These are phyloP conservation scores for Coelopa frigida DNA, from an alignment of 1,140 invertebrate genomes.

Conservation along the genomic window DNA sequence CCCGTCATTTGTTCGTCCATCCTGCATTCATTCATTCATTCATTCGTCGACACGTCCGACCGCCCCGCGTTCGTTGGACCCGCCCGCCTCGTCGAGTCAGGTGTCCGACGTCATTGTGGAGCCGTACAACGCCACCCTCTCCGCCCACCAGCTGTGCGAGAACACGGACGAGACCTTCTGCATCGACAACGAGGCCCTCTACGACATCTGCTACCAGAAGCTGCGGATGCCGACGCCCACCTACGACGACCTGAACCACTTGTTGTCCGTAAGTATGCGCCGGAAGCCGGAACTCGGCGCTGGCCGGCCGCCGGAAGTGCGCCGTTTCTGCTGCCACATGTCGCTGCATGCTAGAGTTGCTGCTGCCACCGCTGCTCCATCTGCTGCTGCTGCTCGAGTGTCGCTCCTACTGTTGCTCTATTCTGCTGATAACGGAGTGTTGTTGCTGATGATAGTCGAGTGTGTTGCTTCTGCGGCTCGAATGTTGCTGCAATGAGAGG, in stretches of 20 bases:
- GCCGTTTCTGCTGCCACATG: too few species aligned
- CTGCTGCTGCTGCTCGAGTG: too few species aligned
- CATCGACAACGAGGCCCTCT: slow-evolving; percentile 61
- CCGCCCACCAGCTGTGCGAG: slow-evolving; percentile 72
- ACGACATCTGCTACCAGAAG: slow-evolving; percentile 60
- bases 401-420: too few species aligned
- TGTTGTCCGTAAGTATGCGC: slow-evolving; percentile 61
- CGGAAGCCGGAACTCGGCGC: slow-evolving; percentile 4
- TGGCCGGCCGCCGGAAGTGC: not conserved
- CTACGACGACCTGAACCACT: slow-evolving; percentile 68
- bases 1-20: not conserved
- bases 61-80: not conserved
- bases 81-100: slow-evolving; percentile 34
- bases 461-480: too few species aligned
- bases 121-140: slow-evolving; percentile 74
- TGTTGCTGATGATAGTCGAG: too few species aligned
- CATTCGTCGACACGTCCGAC: not conserved
- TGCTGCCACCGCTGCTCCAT: too few species aligned
- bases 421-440: too few species aligned
- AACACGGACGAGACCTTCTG: slow-evolving; percentile 66
- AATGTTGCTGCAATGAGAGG: too few species aligned
- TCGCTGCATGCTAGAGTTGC: too few species aligned
- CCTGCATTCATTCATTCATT: not conserved
- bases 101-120: slow-evolving; percentile 66
- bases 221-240: slow-evolving; percentile 69